Evolutionary conservation across 1,140 invertebrate genomes (phyloP).

Genomic region (Psix sp.): DNA sequence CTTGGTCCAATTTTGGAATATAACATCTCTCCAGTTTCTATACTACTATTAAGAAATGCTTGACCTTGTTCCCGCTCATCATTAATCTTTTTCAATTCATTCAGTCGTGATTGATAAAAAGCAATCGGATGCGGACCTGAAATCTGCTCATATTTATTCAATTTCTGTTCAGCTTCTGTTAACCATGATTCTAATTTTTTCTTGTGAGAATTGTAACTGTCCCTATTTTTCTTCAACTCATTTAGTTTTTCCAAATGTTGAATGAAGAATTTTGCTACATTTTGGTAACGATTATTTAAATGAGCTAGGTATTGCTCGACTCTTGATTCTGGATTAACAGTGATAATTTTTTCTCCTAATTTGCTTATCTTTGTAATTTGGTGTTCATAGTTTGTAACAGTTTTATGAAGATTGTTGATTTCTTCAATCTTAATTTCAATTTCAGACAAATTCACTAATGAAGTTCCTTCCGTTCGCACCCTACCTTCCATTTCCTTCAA

Average conservation of each 20-base stretch:
- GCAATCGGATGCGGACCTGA: slow-evolving; percentile 82
- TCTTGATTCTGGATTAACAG: slow-evolving; percentile 86
- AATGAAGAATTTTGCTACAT: slow-evolving; percentile 83
- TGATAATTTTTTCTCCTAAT: slow-evolving; percentile 84
- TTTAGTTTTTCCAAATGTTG: slow-evolving; percentile 83
- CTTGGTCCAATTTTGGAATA: slow-evolving; percentile 91
- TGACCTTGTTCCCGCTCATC: slow-evolving; percentile 88
- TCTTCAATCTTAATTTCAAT: slow-evolving; percentile 86
- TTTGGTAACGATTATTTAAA: slow-evolving; percentile 85
- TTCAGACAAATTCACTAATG: slow-evolving; percentile 82
- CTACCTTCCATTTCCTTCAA: slow-evolving; percentile 91
- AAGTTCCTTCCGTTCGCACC: slow-evolving; percentile 84
- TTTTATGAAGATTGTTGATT: slow-evolving; percentile 80
- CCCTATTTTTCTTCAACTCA: slow-evolving; percentile 82
- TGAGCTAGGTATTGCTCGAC: slow-evolving; percentile 88
- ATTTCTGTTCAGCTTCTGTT: slow-evolving; percentile 83
- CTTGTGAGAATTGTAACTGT: slow-evolving; percentile 82
- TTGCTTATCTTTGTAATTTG: slow-evolving; percentile 83
- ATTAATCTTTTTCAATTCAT: slow-evolving; percentile 85
- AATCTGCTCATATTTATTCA: slow-evolving; percentile 83
- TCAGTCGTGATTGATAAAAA: slow-evolving; percentile 82
- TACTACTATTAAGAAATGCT: slow-evolving; percentile 85
- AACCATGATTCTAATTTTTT: slow-evolving; percentile 88
- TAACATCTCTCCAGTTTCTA: slow-evolving; percentile 90
- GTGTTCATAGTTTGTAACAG: slow-evolving; percentile 80